Percentiles rank a stretch among this genome's conserved stretches.
phyloP scores from a whole-genome alignment of 2,888 invertebrate genomes.

The Caenorhabditis panamensis region DNA sequence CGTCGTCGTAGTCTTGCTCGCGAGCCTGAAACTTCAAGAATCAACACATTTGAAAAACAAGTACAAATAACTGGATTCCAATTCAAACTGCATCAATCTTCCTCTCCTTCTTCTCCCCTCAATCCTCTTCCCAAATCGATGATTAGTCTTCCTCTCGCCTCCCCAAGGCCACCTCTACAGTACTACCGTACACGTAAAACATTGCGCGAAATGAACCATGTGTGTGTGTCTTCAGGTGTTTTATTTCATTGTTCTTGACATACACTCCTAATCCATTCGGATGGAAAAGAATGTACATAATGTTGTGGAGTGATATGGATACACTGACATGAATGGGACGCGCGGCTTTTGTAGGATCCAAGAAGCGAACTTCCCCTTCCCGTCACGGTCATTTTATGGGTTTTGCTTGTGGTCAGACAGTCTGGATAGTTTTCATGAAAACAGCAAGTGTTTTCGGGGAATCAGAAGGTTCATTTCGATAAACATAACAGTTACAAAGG shows the following conservation, averaged over 20 bases:
- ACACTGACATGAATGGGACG: no score
- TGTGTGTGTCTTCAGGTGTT: neutral
- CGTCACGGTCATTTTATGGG: conserved; percentile 8
- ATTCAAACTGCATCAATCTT: conserved; percentile 16
- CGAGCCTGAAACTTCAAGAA: conserved; percentile 57
- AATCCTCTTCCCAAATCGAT: conserved; percentile 1
- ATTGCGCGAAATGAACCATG: conserved; percentile 44
- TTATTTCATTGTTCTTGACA: conserved; percentile 10
- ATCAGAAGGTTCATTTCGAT: neutral
- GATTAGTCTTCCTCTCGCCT: neutral
- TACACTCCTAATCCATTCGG: neutral
- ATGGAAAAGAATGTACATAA: neutral
- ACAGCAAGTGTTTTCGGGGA: neutral
- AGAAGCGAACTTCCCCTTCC: neutral
- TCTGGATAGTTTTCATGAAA: neutral
- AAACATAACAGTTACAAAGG: no score
- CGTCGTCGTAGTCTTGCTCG: conserved; percentile 43
- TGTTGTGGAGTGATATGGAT: neutral
- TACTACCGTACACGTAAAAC: conserved; percentile 25
- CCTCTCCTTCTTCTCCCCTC: neutral
- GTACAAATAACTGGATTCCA: neutral
- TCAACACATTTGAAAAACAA: neutral
- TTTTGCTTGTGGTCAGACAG: neutral
- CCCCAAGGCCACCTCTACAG: conserved; percentile 20
- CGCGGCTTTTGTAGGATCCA: neutral